A percentile compares a stretch with the other conserved stretches of the same genome.
These are phyloP conservation scores for Yponomeuta sedellus DNA, from an alignment of 2,888 invertebrate species.

Conservation along the genomic window DNA sequence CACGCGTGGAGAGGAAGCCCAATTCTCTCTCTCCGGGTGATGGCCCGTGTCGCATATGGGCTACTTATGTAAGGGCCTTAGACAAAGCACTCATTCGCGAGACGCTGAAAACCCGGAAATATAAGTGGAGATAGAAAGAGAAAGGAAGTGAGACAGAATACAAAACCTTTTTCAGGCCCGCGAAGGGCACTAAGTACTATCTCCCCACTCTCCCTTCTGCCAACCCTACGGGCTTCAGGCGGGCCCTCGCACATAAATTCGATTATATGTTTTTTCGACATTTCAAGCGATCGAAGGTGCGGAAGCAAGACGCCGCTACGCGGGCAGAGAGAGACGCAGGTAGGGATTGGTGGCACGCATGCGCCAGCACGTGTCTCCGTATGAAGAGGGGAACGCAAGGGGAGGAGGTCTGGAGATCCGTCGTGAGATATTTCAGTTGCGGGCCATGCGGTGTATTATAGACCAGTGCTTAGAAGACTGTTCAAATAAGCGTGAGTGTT, in stretches of 20 bases:
- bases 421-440: slow-evolving; percentile 29
- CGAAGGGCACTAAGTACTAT: not conserved
- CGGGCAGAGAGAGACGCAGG: slow-evolving; percentile 35
- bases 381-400: slow-evolving; percentile 29
- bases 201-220: slow-evolving; percentile 29
- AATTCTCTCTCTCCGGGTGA: no score
- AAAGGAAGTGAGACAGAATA: no score
- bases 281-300: slow-evolving; percentile 67
- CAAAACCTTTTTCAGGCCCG: not conserved
- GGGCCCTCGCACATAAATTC: slow-evolving; percentile 57
- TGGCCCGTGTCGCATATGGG: no score
- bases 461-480: not conserved
- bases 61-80: no score
- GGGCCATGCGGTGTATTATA: not conserved
- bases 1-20: no score
- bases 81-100: no score
- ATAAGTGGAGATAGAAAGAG: no score
- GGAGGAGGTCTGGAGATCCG: slow-evolving; percentile 26
- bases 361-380: slow-evolving; percentile 62
- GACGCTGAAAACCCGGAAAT: no score
- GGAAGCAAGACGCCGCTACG: slow-evolving; percentile 40
- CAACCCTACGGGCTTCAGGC: slow-evolving; percentile 37
- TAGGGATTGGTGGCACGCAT: slow-evolving; percentile 40
- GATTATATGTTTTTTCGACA: slow-evolving; percentile 74
- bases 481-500: not conserved